Percentiles rank a stretch among this genome's conserved stretches.
These are phyloP conservation scores for Ophion ellenae DNA, from an alignment of 2,888 invertebrate genomes.

Conservation along the genomic window DNA sequence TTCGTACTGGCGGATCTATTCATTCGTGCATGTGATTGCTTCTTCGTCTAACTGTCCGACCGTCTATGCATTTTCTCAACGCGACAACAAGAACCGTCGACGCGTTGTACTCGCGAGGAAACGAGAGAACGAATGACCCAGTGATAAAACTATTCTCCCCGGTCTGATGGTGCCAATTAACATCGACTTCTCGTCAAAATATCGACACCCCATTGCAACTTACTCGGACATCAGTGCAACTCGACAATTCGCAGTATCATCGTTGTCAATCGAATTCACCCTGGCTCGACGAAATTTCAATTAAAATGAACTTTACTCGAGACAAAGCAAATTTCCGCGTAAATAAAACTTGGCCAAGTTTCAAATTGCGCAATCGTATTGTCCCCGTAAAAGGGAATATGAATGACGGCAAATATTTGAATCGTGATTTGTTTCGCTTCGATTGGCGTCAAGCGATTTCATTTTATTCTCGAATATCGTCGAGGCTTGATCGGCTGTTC, in stretches of 20 bases:
- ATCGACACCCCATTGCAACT: slow-evolving; percentile 67
- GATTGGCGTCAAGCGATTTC: background rate
- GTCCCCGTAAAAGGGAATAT: slow-evolving; percentile 17
- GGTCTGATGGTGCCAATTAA: slow-evolving; percentile 75
- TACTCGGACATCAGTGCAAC: slow-evolving; percentile 64
- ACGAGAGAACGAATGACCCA: slow-evolving; percentile 80
- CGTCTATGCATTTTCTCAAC: slow-evolving; percentile 37
- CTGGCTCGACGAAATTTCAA: background rate
- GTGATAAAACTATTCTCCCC: slow-evolving; percentile 79
- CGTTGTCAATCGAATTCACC: background rate
- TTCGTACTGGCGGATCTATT: slow-evolving; percentile 36
- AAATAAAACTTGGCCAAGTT: slow-evolving; percentile 33
- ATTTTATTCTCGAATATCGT: background rate
- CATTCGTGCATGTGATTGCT: background rate
- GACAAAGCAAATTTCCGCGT: slow-evolving; percentile 13
- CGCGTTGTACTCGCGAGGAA: slow-evolving; percentile 69
- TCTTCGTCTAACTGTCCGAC: slow-evolving; percentile 20
- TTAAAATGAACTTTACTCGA: slow-evolving; percentile 6
- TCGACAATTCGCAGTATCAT: background rate
- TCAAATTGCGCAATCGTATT: slow-evolving; percentile 29
- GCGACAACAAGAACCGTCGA: slow-evolving; percentile 22
- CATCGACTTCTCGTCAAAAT: slow-evolving; percentile 78
- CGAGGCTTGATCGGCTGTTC: background rate
- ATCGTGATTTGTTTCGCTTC: slow-evolving; percentile 11
- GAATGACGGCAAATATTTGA: slow-evolving; percentile 12